Evolutionary conservation across 2,113 vertebrate genomes (phyloP), one percentile per base, ranked within the genome.

Genomic region (Heloderma charlesbogerti): DNA sequence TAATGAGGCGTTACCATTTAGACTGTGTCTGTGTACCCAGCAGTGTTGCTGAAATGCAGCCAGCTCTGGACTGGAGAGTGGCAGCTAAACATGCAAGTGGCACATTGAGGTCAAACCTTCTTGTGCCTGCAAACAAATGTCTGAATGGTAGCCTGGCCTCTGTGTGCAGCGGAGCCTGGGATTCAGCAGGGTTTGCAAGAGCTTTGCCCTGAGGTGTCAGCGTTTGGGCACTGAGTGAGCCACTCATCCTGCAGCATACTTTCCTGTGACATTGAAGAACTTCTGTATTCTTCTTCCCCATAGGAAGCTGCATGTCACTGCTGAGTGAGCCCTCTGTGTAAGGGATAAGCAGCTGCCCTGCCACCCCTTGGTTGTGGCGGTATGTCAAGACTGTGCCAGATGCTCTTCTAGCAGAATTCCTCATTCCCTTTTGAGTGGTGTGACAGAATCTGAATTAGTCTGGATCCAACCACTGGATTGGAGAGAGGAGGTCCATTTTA

Each of bases 1-100:
- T 80, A 74, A 89, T 60, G n/a, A 90, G 63, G 45, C 45, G 34
- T 90, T 86, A 25, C 75, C 31, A 60, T 79, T 88, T 79, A 60
- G 80, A 78, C 22, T 79, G 74, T 78, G 77, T n/a, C 66, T 31
- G 31, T 45, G 16, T 6, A 45, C 84, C 40, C 60, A 74, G 57
- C 57, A 40, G n/a, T 66, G 15, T 3, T 60, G 18, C 15, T 81
- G 75, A 81, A 81, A 60, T 66, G 60, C 25, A 57, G 87, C 37
- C 0, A 4, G 79, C 15, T 92, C 51, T 1, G 0, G 5, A 37
- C 12, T 12, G 5, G 12, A 51, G 37, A 43, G 20, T 71, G 66
- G 63, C 84, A 81, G 78, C 48, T 63, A 34, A 79, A 51, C 75
- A 63, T 4, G 57, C 22, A 60, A 79, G 60, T 63, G 34, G n/a